These are phyloP conservation scores for Mus minutoides DNA, from an alignment of 2,797 vertebrate genomes.

Conservation along the genomic window DNA sequence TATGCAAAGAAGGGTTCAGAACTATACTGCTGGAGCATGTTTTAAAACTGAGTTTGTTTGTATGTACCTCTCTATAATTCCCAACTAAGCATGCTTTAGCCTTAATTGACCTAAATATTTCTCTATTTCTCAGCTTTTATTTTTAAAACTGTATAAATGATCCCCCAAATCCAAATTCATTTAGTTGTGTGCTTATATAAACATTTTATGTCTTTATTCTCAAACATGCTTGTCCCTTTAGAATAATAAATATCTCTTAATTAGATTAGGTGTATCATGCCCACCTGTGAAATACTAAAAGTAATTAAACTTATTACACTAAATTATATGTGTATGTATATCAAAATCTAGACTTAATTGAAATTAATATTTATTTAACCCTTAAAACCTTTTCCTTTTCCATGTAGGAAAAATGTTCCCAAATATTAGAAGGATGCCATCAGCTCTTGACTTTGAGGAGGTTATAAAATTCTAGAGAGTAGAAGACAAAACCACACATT, in stretches of 20 bases:
- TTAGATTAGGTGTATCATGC: neutral
- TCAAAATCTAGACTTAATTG: neutral
- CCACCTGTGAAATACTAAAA: neutral
- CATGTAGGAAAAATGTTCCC: neutral
- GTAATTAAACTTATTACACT: neutral
- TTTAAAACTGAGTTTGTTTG: neutral
- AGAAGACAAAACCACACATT: neutral
- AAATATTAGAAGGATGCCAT: neutral
- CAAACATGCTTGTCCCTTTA: neutral
- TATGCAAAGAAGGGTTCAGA: neutral
- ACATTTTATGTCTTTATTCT: neutral
- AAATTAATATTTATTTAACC: constrained; percentile 11
- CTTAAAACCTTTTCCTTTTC: neutral
- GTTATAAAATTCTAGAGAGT: neutral
- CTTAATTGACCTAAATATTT: neutral
- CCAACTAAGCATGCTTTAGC: neutral
- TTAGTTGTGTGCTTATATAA: neutral
- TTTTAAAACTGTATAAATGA: neutral
- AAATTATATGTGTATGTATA: neutral
- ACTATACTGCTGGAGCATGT: neutral
- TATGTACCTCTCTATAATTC: neutral
- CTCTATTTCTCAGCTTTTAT: neutral
- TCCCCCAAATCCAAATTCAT: neutral
- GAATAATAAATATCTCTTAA: neutral
- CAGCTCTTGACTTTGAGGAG: neutral